A percentile compares a stretch with the other conserved stretches of the same genome.
These are phyloP conservation scores for Lasioglossum villosulum DNA, from an alignment of 2,888 invertebrate genomes.

Conservation along the genomic window DNA sequence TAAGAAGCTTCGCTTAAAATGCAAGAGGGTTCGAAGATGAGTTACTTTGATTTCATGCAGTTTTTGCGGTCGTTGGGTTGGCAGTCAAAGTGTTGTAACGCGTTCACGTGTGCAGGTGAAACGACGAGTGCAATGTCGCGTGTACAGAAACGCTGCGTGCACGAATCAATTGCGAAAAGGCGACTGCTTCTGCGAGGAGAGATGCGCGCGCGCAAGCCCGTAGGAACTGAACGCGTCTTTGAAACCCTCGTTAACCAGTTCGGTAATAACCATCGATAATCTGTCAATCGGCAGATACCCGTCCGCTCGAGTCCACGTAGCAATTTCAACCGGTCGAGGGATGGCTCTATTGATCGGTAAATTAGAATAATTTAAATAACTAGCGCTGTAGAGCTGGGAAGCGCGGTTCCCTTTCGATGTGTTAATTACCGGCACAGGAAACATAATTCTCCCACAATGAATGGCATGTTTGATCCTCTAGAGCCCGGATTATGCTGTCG, in stretches of 20 bases:
- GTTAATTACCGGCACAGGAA: conserved; percentile 4
- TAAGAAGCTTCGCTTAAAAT: not conserved
- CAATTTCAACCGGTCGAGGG: not conserved
- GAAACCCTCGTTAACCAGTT: conserved; percentile 52
- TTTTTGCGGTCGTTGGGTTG: too few relatives aligned
- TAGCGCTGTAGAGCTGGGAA: not conserved
- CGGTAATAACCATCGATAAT: conserved; percentile 63
- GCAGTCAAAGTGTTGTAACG: not conserved
- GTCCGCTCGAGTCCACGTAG: not conserved
- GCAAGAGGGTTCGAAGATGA: not conserved
- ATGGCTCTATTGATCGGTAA: not conserved
- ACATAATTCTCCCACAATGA: not conserved
- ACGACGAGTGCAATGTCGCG: not conserved
- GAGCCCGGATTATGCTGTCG: not conserved
- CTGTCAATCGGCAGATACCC: conserved; percentile 64
- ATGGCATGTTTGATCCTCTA: not conserved
- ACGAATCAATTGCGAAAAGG: not conserved
- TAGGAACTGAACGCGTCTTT: conserved; percentile 16
- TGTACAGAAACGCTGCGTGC: conserved; percentile 6
- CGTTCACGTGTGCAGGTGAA: not conserved
- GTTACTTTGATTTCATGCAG: not conserved
- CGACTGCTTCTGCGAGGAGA: not conserved
- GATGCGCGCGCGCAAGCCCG: not conserved
- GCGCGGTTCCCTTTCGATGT: not conserved
- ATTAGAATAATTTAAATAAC: conserved; percentile 9